These are phyloP conservation scores for Bombus ignitus DNA, from an alignment of 1,140 invertebrate genomes.

Conservation along the genomic window DNA sequence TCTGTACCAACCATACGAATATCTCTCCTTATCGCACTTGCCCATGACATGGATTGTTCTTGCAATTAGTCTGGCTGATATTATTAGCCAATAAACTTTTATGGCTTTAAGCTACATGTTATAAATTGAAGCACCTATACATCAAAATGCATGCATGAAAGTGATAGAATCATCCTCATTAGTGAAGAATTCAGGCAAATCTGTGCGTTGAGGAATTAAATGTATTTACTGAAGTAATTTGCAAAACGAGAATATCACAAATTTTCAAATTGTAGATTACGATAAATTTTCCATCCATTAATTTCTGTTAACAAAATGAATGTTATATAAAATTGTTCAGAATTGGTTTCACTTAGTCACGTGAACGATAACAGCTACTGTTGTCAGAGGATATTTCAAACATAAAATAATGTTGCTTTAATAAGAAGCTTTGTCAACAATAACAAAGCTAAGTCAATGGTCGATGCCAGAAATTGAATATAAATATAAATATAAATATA, in stretches of 20 bases:
- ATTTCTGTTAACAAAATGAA: not conserved
- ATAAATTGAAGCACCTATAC: not conserved
- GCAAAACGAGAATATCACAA: not conserved
- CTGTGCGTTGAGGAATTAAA: too few relatives aligned
- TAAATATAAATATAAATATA: not conserved
- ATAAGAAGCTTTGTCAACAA: not conserved
- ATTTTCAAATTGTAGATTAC: not conserved
- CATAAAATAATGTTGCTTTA: not conserved
- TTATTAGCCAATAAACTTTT: not conserved
- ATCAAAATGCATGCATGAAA: not conserved
- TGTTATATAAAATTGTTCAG: not conserved
- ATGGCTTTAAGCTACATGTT: not conserved
- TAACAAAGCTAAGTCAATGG: not conserved
- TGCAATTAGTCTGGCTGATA: not conserved
- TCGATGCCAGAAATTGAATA: not conserved
- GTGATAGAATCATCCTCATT: not conserved
- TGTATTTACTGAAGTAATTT: too few relatives aligned
- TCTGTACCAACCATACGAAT: too few relatives aligned
- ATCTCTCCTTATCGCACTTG: too few relatives aligned
- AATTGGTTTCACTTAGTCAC: not conserved
- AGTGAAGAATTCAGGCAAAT: not conserved
- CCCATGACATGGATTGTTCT: not conserved
- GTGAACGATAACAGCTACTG: not conserved
- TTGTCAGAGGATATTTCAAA: not conserved
- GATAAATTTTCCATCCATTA: not conserved